A percentile compares a stretch with the other conserved stretches of the same genome.
These are phyloP conservation scores for Oriolus oriolus DNA, from an alignment of 2,113 vertebrate genomes.

Conservation along the genomic window DNA sequence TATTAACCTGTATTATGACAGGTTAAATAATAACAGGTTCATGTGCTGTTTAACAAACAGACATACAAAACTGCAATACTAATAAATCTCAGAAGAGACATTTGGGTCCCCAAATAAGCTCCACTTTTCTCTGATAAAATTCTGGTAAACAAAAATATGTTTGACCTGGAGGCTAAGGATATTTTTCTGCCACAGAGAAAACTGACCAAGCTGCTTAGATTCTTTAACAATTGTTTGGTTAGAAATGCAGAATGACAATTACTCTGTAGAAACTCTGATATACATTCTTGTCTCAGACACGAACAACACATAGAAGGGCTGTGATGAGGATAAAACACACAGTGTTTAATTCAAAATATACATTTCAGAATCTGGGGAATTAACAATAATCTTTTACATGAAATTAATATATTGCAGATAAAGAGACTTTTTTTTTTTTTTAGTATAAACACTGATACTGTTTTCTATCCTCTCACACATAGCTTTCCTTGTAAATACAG, in stretches of 20 bases:
- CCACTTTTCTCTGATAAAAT: neutral
- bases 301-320: neutral
- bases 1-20: neutral
- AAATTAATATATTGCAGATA: neutral
- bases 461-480: neutral
- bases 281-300: neutral
- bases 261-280: neutral
- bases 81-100: neutral
- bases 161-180: neutral
- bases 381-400: neutral
- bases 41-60: neutral
- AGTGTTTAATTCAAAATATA: neutral
- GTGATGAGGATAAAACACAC: rapidly evolving
- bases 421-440: neutral
- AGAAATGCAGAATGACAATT: neutral
- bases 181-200: neutral
- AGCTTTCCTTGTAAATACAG: neutral
- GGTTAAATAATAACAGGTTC: neutral
- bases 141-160: neutral
- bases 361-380: neutral
- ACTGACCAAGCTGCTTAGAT: neutral
- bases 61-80: neutral
- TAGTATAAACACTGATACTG: neutral
- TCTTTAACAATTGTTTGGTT: neutral
- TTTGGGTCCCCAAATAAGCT: neutral